Evolutionary conservation across 2,888 invertebrate species (phyloP).

Genomic region (Linnaemya vulpina): DNA sequence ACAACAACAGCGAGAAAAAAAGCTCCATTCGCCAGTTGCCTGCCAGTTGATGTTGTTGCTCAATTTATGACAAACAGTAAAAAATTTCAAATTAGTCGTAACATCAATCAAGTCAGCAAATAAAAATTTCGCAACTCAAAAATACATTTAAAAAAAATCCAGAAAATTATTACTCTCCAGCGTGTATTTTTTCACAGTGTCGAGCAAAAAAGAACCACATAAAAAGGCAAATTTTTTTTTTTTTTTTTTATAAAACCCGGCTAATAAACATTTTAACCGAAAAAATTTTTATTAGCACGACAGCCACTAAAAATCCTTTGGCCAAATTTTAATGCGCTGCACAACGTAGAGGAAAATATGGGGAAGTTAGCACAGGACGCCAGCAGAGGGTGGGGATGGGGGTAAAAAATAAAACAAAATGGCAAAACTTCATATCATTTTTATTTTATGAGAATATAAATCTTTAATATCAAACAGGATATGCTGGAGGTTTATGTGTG

Average conservation of each 20-base stretch:
- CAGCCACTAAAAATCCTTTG: neutral
- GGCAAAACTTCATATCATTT: conserved; percentile 30
- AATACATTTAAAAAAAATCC: neutral
- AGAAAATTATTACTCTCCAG: conserved; percentile 18
- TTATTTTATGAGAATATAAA: conserved; percentile 43
- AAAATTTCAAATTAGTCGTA: conserved; percentile 48
- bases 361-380: neutral
- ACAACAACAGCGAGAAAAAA: neutral
- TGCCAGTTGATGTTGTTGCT: neutral
- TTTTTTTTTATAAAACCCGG: conserved; percentile 3
- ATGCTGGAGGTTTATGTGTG: neutral
- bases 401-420: conserved; percentile 17
- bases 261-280: conserved; percentile 29
- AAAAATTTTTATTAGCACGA: neutral
- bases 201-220: neutral
- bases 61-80: conserved; percentile 62
- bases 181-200: conserved; percentile 1
- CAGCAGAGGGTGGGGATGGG: neutral
- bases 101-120: conserved; percentile 61
- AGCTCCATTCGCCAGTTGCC: neutral
- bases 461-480: conserved; percentile 41
- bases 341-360: conserved; percentile 13
- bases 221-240: neutral
- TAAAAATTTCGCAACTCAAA: conserved; percentile 40
- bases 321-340: too few relatives aligned